Percentiles rank a stretch among this genome's conserved stretches.
Evolutionary conservation across 2,113 vertebrate species (phyloP).

Genomic region (Muntiacus muntjak): DNA sequence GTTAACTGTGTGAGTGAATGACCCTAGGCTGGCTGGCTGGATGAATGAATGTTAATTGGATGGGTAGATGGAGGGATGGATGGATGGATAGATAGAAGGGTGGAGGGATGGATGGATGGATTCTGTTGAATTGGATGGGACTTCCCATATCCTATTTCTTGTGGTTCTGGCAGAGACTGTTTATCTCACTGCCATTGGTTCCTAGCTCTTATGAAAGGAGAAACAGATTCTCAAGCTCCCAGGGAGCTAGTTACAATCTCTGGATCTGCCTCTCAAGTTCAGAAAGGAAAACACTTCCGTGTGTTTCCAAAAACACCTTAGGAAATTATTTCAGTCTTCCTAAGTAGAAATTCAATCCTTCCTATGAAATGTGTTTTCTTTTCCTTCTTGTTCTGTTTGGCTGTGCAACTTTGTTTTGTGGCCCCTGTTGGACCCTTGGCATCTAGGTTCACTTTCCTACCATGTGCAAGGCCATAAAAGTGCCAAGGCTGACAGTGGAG

Average conservation of each 20-base stretch:
- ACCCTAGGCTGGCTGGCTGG: background rate
- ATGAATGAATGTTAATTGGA: background rate
- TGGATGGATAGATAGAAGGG: background rate
- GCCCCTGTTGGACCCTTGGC: background rate
- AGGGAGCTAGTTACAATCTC: background rate
- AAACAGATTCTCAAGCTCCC: background rate
- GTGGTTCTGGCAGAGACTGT: background rate
- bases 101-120: background rate
- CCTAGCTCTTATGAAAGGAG: background rate
- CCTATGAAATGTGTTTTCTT: background rate
- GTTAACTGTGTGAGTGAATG: background rate
- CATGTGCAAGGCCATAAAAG: background rate
- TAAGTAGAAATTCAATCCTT: slow-evolving; percentile 1
- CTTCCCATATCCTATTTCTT: background rate
- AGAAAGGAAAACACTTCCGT: background rate
- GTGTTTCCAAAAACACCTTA: slow-evolving; percentile 21
- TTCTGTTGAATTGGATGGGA: background rate
- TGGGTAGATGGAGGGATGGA: background rate
- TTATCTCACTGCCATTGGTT: background rate
- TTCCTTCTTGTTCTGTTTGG: background rate
- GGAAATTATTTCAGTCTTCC: background rate
- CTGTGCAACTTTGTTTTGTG: background rate
- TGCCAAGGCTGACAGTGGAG: background rate
- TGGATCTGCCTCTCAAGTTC: background rate
- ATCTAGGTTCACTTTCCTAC: background rate